Evolutionary conservation across 2,113 vertebrate genomes (phyloP).

Genomic region (Psilopogon haemacephalus): DNA sequence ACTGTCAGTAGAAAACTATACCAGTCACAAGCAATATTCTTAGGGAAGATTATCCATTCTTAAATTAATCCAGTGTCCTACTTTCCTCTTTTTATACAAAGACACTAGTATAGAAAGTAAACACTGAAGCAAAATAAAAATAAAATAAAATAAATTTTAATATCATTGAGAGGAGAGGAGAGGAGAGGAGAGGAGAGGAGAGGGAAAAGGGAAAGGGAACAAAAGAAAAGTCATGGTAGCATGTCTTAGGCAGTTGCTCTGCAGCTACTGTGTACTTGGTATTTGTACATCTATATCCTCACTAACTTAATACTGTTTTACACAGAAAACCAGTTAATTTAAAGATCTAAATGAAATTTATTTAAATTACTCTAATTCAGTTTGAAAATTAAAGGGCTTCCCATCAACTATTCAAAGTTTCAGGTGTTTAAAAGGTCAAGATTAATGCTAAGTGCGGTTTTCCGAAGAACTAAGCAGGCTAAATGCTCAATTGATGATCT

Average conservation of each 20-base stretch:
- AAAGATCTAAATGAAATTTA: not conserved
- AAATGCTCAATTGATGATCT: not conserved
- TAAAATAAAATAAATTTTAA: not conserved
- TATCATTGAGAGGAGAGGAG: no score
- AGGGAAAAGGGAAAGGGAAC: no score
- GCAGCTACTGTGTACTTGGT: not conserved
- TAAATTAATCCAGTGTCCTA: not conserved
- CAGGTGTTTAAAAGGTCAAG: not conserved
- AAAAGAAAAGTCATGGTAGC: not conserved
- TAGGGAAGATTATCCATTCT: not conserved
- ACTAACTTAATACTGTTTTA: not conserved
- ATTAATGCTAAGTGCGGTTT: not conserved
- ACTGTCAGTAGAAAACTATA: not conserved
- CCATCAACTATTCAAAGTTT: not conserved
- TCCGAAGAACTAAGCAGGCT: not conserved
- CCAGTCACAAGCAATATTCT: not conserved
- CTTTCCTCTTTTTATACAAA: not conserved
- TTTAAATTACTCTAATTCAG: not conserved
- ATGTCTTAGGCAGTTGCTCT: not conserved
- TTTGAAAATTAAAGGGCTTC: not conserved
- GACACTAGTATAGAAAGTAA: not conserved
- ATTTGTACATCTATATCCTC: not conserved
- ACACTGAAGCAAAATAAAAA: not conserved
- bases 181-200: no score
- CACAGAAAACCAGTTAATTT: not conserved